phyloP scores from a whole-genome alignment of 2,888 invertebrate genomes.

The Eupeodes luniger region DNA sequence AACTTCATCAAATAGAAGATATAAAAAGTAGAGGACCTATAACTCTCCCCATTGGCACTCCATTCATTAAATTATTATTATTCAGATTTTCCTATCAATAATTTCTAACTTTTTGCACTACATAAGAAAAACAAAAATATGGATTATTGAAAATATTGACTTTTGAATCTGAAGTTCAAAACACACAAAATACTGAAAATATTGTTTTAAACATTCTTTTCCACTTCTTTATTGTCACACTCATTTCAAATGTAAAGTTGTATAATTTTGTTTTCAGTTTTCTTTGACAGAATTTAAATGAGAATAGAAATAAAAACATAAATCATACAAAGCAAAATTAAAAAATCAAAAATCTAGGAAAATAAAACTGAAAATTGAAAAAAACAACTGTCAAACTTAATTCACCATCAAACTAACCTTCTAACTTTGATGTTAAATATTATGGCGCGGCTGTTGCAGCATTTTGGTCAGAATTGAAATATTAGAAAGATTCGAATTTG shows the following conservation, averaged over 20 bases:
- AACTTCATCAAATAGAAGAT: neutral
- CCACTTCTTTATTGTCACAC: too few relatives aligned
- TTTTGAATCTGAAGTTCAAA: too few relatives aligned
- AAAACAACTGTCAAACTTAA: slow-evolving; percentile 9
- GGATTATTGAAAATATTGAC: too few relatives aligned
- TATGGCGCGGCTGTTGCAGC: slow-evolving; percentile 43
- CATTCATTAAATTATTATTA: neutral
- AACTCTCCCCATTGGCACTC: neutral
- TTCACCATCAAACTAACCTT: neutral
- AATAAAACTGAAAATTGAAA: slow-evolving; percentile 42
- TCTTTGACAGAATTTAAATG: slow-evolving; percentile 46
- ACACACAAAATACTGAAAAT: neutral
- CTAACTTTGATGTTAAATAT: slow-evolving; percentile 8
- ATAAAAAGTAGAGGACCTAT: neutral
- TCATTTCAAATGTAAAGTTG: neutral
- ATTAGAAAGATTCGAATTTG: slow-evolving; percentile 66
- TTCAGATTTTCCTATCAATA: neutral
- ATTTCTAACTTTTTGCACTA: neutral
- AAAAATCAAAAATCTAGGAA: slow-evolving; percentile 5
- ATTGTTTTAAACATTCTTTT: too few relatives aligned
- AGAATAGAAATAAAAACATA: slow-evolving; percentile 40
- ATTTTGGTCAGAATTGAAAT: slow-evolving; percentile 57
- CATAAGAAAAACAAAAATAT: too few relatives aligned
- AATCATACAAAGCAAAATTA: slow-evolving; percentile 34
- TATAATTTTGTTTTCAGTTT: neutral